Percentiles rank a stretch among this genome's conserved stretches.
Conservation (phyloP, 2,113 vertebrate genomes). For the Colossoma macropomum region DNA sequence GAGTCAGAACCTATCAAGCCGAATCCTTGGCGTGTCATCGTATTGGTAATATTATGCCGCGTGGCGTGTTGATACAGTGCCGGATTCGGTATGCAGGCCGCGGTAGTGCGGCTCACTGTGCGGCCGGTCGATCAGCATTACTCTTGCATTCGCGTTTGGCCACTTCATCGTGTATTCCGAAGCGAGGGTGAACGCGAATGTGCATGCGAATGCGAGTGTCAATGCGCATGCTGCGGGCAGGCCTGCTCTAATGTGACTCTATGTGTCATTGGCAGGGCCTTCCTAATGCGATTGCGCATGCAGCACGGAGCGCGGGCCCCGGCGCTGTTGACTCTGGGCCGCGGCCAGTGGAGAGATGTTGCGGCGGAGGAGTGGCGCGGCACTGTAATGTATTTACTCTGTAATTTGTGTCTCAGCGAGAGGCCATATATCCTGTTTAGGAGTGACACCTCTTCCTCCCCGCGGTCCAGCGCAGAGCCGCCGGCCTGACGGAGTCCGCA, state of each 20-base stretch:
- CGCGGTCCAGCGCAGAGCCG: slow-evolving; percentile 72
- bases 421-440: slow-evolving; percentile 84
- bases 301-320: background rate
- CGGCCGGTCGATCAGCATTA: slow-evolving; percentile 34
- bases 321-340: slow-evolving; percentile 62
- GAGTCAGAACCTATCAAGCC: slow-evolving; percentile 29
- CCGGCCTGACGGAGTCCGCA: slow-evolving; percentile 75
- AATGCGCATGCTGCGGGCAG: background rate
- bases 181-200: slow-evolving; percentile 13
- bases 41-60: slow-evolving; percentile 18
- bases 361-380: slow-evolving; percentile 71
- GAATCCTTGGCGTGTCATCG: slow-evolving; percentile 24
- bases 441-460: slow-evolving; percentile 81
- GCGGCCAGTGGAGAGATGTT: slow-evolving; percentile 72
- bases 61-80: slow-evolving; percentile 24
- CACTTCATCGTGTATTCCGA: slow-evolving; percentile 11
- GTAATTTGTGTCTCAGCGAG: slow-evolving; percentile 82
- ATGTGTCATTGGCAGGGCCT: slow-evolving; percentile 61
- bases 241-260: slow-evolving; percentile 55
- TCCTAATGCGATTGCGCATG: slow-evolving; percentile 63
- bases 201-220: background rate
- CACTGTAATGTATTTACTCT: slow-evolving; percentile 83
- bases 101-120: background rate
- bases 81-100: slow-evolving; percentile 21
- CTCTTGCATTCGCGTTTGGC: background rate